A percentile compares a stretch with the other conserved stretches of the same genome.
phyloP scores from a whole-genome alignment of 2,113 vertebrate genomes.

The Corythornis madagascariensis region DNA sequence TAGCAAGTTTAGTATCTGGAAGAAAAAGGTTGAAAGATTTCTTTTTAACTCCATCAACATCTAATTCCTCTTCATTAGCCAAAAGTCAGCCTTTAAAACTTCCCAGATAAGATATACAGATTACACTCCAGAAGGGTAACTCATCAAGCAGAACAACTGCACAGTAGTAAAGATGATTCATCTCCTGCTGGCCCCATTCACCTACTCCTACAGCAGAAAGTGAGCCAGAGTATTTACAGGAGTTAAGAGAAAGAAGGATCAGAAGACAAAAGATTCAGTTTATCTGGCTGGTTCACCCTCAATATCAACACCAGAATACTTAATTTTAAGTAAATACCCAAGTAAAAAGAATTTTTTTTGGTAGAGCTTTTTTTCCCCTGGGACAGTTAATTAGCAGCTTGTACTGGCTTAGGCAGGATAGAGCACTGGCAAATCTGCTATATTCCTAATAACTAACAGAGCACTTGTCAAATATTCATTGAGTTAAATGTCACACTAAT shows the following conservation, averaged over 20 bases:
- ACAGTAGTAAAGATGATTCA: neutral
- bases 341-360: neutral
- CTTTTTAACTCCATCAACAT: neutral
- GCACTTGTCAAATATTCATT: neutral
- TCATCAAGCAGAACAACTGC: neutral
- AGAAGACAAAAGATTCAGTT: neutral
- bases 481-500: neutral
- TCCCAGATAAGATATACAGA: neutral
- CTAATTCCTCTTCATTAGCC: neutral
- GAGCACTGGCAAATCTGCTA: neutral
- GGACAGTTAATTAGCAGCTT: neutral
- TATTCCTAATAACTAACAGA: neutral
- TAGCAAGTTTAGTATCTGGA: conserved; percentile 89
- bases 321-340: neutral
- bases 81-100: neutral
- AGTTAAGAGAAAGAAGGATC: neutral
- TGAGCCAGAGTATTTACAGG: neutral
- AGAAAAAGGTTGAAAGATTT: neutral
- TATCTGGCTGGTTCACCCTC: neutral
- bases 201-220: neutral
- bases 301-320: neutral
- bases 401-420: neutral
- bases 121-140: neutral
- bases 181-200: neutral
- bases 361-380: neutral